Percentiles rank a stretch among this genome's conserved stretches.
phyloP scores from a whole-genome alignment of 2,797 vertebrate species.

The Lepus townsendii region DNA sequence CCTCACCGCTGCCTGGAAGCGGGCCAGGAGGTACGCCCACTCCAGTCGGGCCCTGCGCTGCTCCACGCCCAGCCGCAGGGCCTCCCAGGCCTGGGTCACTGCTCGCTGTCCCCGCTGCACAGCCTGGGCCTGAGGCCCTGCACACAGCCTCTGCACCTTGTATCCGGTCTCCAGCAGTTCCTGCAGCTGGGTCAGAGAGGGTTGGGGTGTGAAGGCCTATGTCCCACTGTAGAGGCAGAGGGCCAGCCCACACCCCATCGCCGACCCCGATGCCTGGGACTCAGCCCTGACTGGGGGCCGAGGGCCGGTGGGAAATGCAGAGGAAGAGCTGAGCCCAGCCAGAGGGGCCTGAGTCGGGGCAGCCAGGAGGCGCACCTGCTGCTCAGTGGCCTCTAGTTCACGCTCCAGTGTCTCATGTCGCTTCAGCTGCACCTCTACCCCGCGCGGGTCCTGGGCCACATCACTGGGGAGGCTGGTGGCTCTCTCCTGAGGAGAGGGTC shows the following conservation, averaged over 20 bases:
- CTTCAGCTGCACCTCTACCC: slow-evolving; percentile 91
- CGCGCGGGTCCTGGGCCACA: slow-evolving; percentile 91
- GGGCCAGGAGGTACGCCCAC: slow-evolving; percentile 86
- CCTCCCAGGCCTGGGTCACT: slow-evolving; percentile 91
- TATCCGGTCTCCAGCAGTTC: slow-evolving; percentile 90
- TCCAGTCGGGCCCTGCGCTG: slow-evolving; percentile 89
- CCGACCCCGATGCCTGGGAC: background rate
- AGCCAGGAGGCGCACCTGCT: slow-evolving; percentile 88
- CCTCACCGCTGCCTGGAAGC: slow-evolving; percentile 91
- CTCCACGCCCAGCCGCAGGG: slow-evolving; percentile 88
- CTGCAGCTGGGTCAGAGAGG: slow-evolving; percentile 89
- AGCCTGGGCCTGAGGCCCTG: slow-evolving; percentile 82
- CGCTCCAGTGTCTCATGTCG: slow-evolving; percentile 92
- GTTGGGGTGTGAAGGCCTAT: background rate
- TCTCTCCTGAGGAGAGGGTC: slow-evolving; percentile 89
- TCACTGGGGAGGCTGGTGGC: slow-evolving; percentile 92
- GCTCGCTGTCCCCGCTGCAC: slow-evolving; percentile 91
- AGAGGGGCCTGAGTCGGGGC: background rate
- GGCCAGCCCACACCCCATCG: background rate
- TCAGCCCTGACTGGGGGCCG: background rate
- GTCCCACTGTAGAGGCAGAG: background rate
- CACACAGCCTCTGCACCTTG: slow-evolving; percentile 85
- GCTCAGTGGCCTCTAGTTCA: slow-evolving; percentile 90
- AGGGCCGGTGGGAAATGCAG: background rate
- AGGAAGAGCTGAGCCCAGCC: background rate